Conservation (phyloP, 2,888 invertebrate genomes). For the Metacarcinus magister region DNA sequence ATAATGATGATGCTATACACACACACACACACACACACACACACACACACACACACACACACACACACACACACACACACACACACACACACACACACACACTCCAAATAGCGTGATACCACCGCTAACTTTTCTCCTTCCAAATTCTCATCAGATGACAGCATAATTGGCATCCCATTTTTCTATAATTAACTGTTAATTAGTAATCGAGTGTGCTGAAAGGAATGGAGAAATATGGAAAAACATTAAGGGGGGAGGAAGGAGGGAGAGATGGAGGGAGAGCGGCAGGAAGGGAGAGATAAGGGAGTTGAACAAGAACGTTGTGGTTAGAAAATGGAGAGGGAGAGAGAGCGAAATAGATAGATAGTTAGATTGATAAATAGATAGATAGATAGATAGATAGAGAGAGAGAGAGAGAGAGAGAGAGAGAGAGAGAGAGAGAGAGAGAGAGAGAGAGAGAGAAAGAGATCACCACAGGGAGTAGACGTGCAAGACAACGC, state of each 20-base stretch:
- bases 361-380: neutral
- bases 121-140: neutral
- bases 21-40: slow-evolving; percentile 33
- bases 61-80: slow-evolving; percentile 53
- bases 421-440: neutral
- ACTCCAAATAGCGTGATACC: neutral
- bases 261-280: too few relatives aligned
- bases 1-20: neutral
- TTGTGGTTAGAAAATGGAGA: neutral
- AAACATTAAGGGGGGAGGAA: too few relatives aligned
- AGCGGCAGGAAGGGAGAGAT: neutral
- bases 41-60: slow-evolving; percentile 52
- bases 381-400: neutral
- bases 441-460: too few relatives aligned
- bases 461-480: too few relatives aligned
- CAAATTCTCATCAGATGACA: slow-evolving; percentile 26
- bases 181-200: slow-evolving; percentile 59
- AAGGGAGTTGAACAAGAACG: neutral
- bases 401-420: too few relatives aligned
- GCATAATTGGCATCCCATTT: slow-evolving; percentile 50
- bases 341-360: neutral
- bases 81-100: slow-evolving; percentile 61
- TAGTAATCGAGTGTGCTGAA: slow-evolving; percentile 52
- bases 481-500: too few relatives aligned
- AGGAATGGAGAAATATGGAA: neutral